Base-by-base conservation (phyloP, 2,888 invertebrate genomes). In the Psylliodes chrysocephalus region DNA sequence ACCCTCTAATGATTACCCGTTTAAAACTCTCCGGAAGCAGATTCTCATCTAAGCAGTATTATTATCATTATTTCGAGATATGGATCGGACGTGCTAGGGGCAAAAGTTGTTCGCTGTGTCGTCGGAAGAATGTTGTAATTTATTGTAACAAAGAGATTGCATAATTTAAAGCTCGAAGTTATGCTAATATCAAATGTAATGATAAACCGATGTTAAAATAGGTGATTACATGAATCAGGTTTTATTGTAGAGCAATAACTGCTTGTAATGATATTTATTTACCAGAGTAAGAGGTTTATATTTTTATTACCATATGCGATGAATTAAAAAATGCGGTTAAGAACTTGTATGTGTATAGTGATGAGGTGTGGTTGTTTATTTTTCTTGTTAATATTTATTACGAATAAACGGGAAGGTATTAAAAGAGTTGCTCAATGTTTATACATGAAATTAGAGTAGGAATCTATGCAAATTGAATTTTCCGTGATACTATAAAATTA, bases 11-110 rank as follows among this genome's bases (percentile, higher is more conserved):
- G 14, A 42, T 17, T 18, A 17, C 8, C 2, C 18, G 10, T 17
- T 42, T 42, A 1, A n/a, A 47, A 49, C 1, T 49, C 49, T 54
- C 67, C 68, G 68, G 68, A 68, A 63, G 57, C 60, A 68, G 65
- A 68, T 68, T 63, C 40, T 44, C 55, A 68, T 68, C 65, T 51
- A 49, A 40, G 40, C 54, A 40, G 33, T 46, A 59, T 42, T 54
- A 60, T 68, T 55, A 63, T 68, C 65, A 63, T 65, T 61, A 65
- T 47, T 38, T 60, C 35, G 12, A 28, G 55, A 64, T 64, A 51
- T 54, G 19, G n/a, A 64, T 64, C 55, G 46, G 46, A 52, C 44
- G 19, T 15, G 63, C 63, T 15, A 14, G 40, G 57, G 54, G 63
- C 52, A 18, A 35, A 18, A 47, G 38, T 47, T 17, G 42, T 60